These are phyloP conservation scores for Campoplex capitator DNA, from an alignment of 2,888 invertebrate species.

Conservation along the genomic window DNA sequence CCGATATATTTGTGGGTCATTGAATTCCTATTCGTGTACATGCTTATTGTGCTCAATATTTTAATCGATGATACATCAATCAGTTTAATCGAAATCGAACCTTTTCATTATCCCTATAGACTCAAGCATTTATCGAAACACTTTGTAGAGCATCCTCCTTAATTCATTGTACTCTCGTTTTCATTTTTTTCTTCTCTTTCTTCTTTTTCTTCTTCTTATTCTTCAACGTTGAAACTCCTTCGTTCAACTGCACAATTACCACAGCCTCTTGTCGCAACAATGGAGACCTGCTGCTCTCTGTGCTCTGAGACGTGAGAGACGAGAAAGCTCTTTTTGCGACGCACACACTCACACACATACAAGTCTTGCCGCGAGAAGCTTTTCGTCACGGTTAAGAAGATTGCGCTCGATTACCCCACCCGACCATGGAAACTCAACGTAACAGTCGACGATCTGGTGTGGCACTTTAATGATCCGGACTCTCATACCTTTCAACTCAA, in stretches of 20 bases:
- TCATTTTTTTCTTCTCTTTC: slow-evolving; percentile 26
- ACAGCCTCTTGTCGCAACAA: slow-evolving; percentile 62
- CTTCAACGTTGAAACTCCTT: slow-evolving; percentile 50
- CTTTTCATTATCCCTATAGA: not conserved
- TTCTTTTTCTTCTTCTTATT: slow-evolving; percentile 40
- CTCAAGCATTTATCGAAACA: slow-evolving; percentile 27
- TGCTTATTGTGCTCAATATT: not conserved
- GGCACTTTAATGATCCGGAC: slow-evolving; percentile 61
- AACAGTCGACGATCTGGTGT: slow-evolving; percentile 45
- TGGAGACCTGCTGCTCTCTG: slow-evolving; percentile 34
- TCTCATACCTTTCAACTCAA: slow-evolving; percentile 42
- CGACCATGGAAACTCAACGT: slow-evolving; percentile 45
- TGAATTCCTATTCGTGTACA: not conserved
- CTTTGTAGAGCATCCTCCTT: slow-evolving; percentile 33
- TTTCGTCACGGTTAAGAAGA: slow-evolving; percentile 64
- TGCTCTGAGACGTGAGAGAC: slow-evolving; percentile 40
- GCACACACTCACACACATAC: slow-evolving; percentile 9
- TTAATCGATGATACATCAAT: not conserved
- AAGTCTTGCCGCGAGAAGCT: slow-evolving; percentile 45
- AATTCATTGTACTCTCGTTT: slow-evolving; percentile 41
- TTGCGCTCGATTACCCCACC: slow-evolving; percentile 67
- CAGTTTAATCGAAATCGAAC: not conserved
- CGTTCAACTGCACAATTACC: slow-evolving; percentile 65
- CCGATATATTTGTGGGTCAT: slow-evolving; percentile 28
- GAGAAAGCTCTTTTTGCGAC: slow-evolving; percentile 55